Base-by-base conservation (phyloP, 2,888 invertebrate genomes). In the Anoplius nigerrimus region DNA sequence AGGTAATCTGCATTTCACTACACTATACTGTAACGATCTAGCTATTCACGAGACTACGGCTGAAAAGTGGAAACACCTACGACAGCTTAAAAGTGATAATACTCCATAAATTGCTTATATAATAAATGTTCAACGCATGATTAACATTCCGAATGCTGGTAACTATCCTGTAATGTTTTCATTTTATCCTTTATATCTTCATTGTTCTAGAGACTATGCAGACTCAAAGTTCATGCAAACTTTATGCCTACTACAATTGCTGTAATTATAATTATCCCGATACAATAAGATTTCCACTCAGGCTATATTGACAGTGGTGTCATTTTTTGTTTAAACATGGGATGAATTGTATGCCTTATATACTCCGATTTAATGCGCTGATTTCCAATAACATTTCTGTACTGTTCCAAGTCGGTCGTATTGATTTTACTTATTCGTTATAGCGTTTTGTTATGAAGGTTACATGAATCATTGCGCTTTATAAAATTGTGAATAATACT, bases 71-170 rank as follows among this genome's bases (percentile, higher is more conserved):
- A 43, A 61, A 64, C n/a, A 54, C 46, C 22, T 74, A 72, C 53
- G 64, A 55, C 66, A 70, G 71, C 71, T 79, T 73, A 46, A 59
- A 66, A 43, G 61, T 45, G 66, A 62, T 59, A 61, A 57, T 63
- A 75, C 27, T 66, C 72, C 60, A 60, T 58, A 66, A 65, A 67
- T 60, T 54, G 62, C 66, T 80, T 73, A 62, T 52, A 22, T 58
- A 59, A 59, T 69, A 66, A 70, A 22, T 68, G 54, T 71, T 72
- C 55, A n/a, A 72, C 59, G 22, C 66, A 66, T 62, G 54, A 64
- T 65, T 72, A 74, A 68, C 74, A 78, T 79, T 78, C 71, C 71
- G 69, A 66, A 61, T 65, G 63, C 58, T 61, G 56, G 54, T 67
- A 67, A 15, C 34, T 54, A 63, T 53, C 43, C 51, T 21, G 34